Conservation (phyloP, 2,113 vertebrate species). For the Pterocles gutturalis region DNA sequence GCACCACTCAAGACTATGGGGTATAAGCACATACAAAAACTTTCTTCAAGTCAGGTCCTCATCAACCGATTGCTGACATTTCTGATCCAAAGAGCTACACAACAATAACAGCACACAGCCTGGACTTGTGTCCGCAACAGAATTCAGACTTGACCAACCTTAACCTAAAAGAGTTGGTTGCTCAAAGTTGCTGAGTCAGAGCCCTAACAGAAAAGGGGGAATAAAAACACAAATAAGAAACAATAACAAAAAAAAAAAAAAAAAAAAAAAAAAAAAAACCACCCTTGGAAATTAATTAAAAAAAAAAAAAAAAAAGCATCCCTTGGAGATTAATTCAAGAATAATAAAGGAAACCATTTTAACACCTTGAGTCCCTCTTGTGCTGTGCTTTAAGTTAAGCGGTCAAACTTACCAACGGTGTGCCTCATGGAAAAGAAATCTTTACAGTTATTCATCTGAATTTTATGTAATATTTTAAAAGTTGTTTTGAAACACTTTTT, state of each 20-base stretch:
- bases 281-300: background rate
- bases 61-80: background rate
- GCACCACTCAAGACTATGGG: background rate
- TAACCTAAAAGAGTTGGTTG: accelerated
- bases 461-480: background rate
- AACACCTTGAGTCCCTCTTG: background rate
- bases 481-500: background rate
- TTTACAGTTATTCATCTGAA: background rate
- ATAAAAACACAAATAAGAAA: background rate
- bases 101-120: background rate
- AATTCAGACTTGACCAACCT: background rate
- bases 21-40: background rate
- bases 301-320: background rate
- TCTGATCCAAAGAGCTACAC: background rate
- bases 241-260: background rate
- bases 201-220: background rate
- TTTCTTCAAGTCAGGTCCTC: background rate
- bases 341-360: background rate
- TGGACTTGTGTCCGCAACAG: background rate
- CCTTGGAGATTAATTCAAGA: background rate
- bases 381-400: background rate
- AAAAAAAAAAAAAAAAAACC: background rate
- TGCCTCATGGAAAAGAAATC: background rate
- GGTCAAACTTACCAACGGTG: background rate
- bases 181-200: background rate